Evolutionary conservation across 2,888 invertebrate species (phyloP), one percentile per base, ranked within the genome.

Genomic region (Falcaria lacertinaria): DNA sequence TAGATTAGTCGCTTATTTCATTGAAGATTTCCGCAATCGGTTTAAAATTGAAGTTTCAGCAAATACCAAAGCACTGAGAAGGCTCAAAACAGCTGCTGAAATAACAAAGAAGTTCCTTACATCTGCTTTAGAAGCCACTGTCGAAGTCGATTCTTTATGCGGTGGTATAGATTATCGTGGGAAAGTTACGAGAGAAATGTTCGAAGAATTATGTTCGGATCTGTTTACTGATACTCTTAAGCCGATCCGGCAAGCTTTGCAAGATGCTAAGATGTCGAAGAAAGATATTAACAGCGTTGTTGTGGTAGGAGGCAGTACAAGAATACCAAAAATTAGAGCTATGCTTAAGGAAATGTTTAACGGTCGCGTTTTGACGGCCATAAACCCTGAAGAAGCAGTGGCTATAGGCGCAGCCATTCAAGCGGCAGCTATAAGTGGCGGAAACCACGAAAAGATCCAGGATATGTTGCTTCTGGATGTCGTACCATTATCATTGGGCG

Each of bases 341-440:
- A 50, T 82, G 49, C 44, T 86, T 6, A 54, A 48, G 17, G 69
- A 79, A 22, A 76, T 65, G 47, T 84, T 85, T 36, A 56, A 60
- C n/a, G 72, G 69, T 1, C 64, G 54, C 14, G 48, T 57, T 1
- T 48, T 83, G 15, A 69, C 66, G 0, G 73, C 73, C 7, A 49
- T 81, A 0, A 84, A 86, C 17, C 83, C 82, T 0, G 84, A 86
- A 15, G 85, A 86, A 43, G 81, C 80, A 1, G 75, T 84, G 0
- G 85, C 84, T 0, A 68, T 64, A 16, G 85, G 85, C 0, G 84
- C 84, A 2, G 85, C 85, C 0, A 73, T 86, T 1, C 81, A 82
- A 56, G 85, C 83, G 0, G 84, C 83, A 0, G 54, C 77, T 5
- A 33, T 84, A 1, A 68, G 57, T 13, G 78, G 79, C 0, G 52